Evolutionary conservation across 2,888 invertebrate genomes (phyloP), one percentile per base, ranked within the genome.

Genomic region (Cyclophora punctaria): DNA sequence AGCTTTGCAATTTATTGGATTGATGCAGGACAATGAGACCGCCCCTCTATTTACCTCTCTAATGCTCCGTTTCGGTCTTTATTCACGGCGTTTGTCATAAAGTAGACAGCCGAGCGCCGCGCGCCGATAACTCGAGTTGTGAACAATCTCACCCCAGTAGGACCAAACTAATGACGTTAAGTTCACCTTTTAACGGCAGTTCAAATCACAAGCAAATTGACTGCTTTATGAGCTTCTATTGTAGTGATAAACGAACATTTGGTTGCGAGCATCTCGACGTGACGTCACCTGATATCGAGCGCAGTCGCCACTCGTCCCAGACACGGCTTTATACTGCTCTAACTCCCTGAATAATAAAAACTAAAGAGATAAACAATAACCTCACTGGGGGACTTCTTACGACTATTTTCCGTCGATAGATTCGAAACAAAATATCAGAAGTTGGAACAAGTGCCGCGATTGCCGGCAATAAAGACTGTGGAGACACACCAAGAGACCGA

Each of bases 401-500:
- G 34, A 6, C 34, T 47, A 50, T 50, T 47, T 37, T 49, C 50
- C 48, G 49, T 55, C 52, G 53, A 56, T 54, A 56, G 55, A 53
- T 55, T 60, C 54, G 56, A 56, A 60, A 53, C 58, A 49, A 50
- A 58, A 59, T 58, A 56, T 52, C 7, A 48, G 43, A 47, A 49
- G 54, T 46, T 50, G 41, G 44, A 48, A 44, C 49, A 41, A 55
- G 48, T 48, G 52, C 46, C 41, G 45, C 46, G 35, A 37, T 1
- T 37, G 37, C 4, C 37, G 37, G 37, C 37, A 37, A 37, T 37
- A 37, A 37, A 37, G 4, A 4, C 37, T 5, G 37, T 5, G 37
- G 37, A 37, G 37, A 37, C 5, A 20, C 20, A 20, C 20, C 20
- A 2, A 20, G 20, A 20, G 20, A 20, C 20, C 20, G 20, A 20